phyloP scores from a whole-genome alignment of 2,113 vertebrate species.

The Oceanodroma tethys region DNA sequence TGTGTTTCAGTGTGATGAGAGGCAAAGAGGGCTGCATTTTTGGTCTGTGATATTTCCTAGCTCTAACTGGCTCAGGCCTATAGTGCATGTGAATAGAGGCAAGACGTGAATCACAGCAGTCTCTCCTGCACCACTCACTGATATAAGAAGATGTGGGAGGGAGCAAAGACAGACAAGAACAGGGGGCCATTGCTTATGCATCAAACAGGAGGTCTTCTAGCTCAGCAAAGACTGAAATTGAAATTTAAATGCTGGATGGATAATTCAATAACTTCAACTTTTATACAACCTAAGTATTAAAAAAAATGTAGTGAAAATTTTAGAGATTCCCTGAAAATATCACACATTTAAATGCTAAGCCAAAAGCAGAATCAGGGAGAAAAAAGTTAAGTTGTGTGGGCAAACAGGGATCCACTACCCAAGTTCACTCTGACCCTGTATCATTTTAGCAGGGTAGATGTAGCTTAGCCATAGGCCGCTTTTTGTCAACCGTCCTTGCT shows the following conservation, averaged over 20 bases:
- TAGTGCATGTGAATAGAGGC: not conserved
- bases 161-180: not conserved
- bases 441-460: not conserved
- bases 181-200: not conserved
- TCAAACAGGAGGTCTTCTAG: not conserved
- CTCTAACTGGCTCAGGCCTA: not conserved
- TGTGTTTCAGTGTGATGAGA: not conserved
- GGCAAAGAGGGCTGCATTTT: not conserved
- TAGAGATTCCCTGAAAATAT: not conserved
- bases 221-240: not conserved
- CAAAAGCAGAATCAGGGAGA: not conserved
- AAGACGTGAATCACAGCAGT: not conserved
- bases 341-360: not conserved
- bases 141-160: not conserved
- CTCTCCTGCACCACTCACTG: not conserved
- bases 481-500: not conserved
- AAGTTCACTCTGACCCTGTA: not conserved
- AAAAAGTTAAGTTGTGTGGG: not conserved
- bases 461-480: not conserved
- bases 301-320: not conserved
- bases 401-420: not conserved
- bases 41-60: not conserved
- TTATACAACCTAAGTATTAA: accelerated
- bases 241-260: not conserved
- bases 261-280: not conserved